These are phyloP conservation scores for Hypotaenidia okinawae DNA, from an alignment of 2,797 vertebrate genomes.

Conservation along the genomic window DNA sequence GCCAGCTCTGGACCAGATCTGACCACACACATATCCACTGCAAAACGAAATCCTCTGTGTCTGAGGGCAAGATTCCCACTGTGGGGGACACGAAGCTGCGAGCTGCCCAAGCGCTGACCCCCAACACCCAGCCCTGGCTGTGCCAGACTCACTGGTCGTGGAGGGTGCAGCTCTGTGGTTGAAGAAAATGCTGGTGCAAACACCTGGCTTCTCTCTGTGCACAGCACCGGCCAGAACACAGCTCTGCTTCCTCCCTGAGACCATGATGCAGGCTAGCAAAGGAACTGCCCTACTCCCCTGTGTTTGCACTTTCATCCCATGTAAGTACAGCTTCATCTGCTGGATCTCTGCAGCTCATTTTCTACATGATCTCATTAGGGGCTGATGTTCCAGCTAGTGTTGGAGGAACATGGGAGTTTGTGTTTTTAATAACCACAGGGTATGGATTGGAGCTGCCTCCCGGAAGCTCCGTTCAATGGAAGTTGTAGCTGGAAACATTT, in stretches of 20 bases:
- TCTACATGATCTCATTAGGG: conserved; percentile 43
- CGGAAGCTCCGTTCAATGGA: conserved; percentile 48
- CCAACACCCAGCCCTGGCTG: not conserved
- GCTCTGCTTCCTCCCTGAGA: not conserved
- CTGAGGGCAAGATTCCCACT: too few relatives aligned
- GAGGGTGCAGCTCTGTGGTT: not conserved
- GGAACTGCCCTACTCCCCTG: not conserved
- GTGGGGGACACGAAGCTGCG: too few relatives aligned
- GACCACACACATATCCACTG: accelerated
- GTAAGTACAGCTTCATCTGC: not conserved
- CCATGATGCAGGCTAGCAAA: not conserved
- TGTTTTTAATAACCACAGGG: conserved; percentile 40
- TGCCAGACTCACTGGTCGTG: accelerated
- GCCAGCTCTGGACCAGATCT: not conserved
- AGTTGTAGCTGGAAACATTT: conserved; percentile 61
- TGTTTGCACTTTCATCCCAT: conserved; percentile 1
- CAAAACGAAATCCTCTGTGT: not conserved
- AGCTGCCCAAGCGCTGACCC: too few relatives aligned
- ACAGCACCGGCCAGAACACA: not conserved
- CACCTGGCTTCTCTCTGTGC: not conserved
- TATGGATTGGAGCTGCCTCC: conserved; percentile 42
- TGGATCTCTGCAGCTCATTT: conserved; percentile 42
- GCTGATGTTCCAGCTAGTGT: not conserved
- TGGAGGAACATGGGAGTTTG: not conserved
- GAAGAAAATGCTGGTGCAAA: not conserved